Base-by-base conservation (phyloP, 2,888 invertebrate genomes). In the Odontothrips loti region DNA sequence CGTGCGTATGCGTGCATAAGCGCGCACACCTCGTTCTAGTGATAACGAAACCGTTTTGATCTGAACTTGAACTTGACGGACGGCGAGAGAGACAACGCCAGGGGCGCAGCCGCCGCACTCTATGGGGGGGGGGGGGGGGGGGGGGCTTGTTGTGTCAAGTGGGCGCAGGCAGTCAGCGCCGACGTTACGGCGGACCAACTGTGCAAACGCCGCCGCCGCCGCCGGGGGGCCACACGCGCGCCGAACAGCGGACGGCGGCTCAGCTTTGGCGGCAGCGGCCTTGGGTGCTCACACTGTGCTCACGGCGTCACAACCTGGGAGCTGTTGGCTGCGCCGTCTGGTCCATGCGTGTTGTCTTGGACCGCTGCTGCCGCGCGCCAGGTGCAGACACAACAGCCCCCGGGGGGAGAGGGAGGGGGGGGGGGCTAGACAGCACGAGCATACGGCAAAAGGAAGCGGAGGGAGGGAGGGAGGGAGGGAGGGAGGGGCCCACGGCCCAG, bases 351-450 rank as follows among this genome's bases (percentile, higher is more conserved):
- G 34, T 43, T 43, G 34, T 43, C 34, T 43, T 43, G 34, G 6
- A 43, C 34, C 34, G 34, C 34, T 6, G 34, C 34, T 6, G 58
- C 58, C 17, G 58, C 58, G 15, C 17, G n/a, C 58, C 58, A 58
- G 58, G 58, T 58, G 58, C 58, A 58, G 58, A 58, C 20, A 58
- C 58, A 17, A 17, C 58, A 17, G 10, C 58, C 58, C 58, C 58
- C 34, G 34, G 34, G 34, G 34, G 3, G 6, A 11, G 15, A 15
- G 58, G 34, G 34, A 6, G 34, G 3, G 6, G 15, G 15, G 58
- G 58, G 58, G 58, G 58, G 58, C 58, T 58, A 17, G 58, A 58
- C 58, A 58, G 58, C 58, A 58, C 58, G 58, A 58, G 58, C 58
- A 17, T 6, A 58, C 58, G 58, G 15, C 6, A 6, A 43, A 43